Percentiles rank a stretch among this genome's conserved stretches.
Evolutionary conservation across 2,113 vertebrate species (phyloP).

Genomic region (Azemiops feae): DNA sequence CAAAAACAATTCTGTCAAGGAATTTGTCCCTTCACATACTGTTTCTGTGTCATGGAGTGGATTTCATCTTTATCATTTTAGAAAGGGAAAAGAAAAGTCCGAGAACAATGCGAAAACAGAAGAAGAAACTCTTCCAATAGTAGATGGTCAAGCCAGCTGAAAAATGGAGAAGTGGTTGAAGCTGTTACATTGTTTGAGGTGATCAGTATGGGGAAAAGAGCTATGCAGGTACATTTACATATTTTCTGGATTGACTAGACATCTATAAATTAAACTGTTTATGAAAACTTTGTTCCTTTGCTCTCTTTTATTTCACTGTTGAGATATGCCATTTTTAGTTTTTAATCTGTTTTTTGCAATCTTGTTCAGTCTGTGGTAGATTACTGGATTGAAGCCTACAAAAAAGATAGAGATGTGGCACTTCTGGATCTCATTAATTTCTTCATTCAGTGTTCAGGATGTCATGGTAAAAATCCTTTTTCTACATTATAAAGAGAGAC

Average conservation of each 20-base stretch:
- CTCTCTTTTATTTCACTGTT: not conserved
- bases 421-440: constrained; percentile 91
- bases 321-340: not conserved
- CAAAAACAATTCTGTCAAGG: too few relatives aligned
- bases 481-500: not conserved
- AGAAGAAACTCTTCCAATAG: constrained; percentile 60
- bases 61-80: constrained; percentile 12
- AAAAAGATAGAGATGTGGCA: constrained; percentile 79
- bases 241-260: not conserved
- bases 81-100: constrained; percentile 72
- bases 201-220: constrained; percentile 82
- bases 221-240: constrained; percentile 80
- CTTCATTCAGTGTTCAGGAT: constrained; percentile 91
- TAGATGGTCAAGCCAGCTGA: constrained; percentile 55
- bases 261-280: not conserved
- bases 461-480: constrained; percentile 76
- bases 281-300: not conserved
- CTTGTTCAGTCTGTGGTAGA: constrained; percentile 81
- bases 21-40: not conserved
- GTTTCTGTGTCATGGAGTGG: not conserved
- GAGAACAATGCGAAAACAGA: constrained; percentile 75
- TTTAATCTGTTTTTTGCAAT: constrained; percentile 34
- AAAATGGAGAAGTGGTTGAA: constrained; percentile 71
- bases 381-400: constrained; percentile 87
- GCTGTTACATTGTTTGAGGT: constrained; percentile 89